Conservation (phyloP, 2,888 invertebrate species). For the Trissonchulus sp. region DNA sequence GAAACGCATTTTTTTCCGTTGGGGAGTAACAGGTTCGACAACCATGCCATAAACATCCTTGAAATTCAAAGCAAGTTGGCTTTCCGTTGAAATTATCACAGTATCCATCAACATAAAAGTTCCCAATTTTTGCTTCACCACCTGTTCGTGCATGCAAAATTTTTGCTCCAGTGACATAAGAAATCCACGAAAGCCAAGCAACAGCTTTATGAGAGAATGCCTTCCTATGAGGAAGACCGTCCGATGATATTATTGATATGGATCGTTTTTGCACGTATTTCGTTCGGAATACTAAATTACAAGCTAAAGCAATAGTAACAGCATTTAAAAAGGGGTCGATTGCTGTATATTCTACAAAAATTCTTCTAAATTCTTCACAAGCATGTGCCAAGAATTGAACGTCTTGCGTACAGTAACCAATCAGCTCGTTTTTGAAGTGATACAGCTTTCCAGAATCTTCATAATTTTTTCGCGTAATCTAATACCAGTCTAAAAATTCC, state of each 20-base stretch:
- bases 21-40: conserved; percentile 27
- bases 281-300: not conserved
- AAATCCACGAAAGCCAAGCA: not conserved
- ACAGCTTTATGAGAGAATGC: not conserved
- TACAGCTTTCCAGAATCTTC: not conserved
- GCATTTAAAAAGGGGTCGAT: conserved; percentile 33
- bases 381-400: conserved; percentile 32
- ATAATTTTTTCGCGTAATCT: not conserved
- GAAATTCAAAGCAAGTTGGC: conserved; percentile 35
- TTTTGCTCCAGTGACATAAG: not conserved
- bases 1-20: not conserved
- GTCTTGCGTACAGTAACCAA: conserved; percentile 37
- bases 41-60: conserved; percentile 40
- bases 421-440: not conserved
- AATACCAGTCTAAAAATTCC: conserved; percentile 14
- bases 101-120: conserved; percentile 35
- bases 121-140: conserved; percentile 34
- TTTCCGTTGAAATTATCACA: not conserved
- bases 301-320: conserved; percentile 36
- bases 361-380: not conserved
- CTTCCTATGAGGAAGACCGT: not conserved
- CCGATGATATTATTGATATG: not conserved
- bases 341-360: not conserved
- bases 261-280: not conserved
- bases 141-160: conserved; percentile 23